Evolutionary conservation across 2,888 invertebrate genomes (phyloP).

Genomic region (Netelia virgata): DNA sequence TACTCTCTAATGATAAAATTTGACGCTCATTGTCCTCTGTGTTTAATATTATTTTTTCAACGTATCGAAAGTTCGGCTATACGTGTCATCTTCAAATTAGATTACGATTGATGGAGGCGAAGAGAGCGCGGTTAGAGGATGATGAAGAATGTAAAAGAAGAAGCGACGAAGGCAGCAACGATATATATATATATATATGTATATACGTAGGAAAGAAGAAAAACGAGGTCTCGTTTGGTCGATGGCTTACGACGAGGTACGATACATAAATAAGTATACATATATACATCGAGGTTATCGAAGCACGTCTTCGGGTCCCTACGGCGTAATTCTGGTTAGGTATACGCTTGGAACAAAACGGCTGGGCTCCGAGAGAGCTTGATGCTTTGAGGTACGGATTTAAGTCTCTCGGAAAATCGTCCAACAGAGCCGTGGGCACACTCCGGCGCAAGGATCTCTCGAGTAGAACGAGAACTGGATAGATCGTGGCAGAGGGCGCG

Average conservation of each 20-base stretch:
- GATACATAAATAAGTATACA: constrained; percentile 29
- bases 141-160: constrained; percentile 52
- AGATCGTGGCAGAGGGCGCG: constrained; percentile 61
- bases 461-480: constrained; percentile 25
- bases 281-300: constrained; percentile 37
- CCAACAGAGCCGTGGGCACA: constrained; percentile 32
- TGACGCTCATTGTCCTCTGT: neutral
- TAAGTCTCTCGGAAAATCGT: constrained; percentile 54
- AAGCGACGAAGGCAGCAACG: constrained; percentile 22
- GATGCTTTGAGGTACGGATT: constrained; percentile 36
- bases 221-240: constrained; percentile 50
- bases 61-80: constrained; percentile 12
- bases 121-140: constrained; percentile 60
- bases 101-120: constrained; percentile 65
- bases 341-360: constrained; percentile 58
- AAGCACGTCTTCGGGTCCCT: constrained; percentile 58
- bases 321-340: constrained; percentile 52
- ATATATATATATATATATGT: neutral
- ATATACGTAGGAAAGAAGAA: constrained; percentile 25
- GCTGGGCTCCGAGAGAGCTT: constrained; percentile 43
- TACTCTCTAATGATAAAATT: neutral
- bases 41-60: neutral
- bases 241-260: constrained; percentile 40
- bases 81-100: constrained; percentile 47
- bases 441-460: constrained; percentile 46